A percentile compares a stretch with the other conserved stretches of the same genome.
These are phyloP conservation scores for Tor tambroides DNA, from an alignment of 2,113 vertebrate genomes.

Conservation along the genomic window DNA sequence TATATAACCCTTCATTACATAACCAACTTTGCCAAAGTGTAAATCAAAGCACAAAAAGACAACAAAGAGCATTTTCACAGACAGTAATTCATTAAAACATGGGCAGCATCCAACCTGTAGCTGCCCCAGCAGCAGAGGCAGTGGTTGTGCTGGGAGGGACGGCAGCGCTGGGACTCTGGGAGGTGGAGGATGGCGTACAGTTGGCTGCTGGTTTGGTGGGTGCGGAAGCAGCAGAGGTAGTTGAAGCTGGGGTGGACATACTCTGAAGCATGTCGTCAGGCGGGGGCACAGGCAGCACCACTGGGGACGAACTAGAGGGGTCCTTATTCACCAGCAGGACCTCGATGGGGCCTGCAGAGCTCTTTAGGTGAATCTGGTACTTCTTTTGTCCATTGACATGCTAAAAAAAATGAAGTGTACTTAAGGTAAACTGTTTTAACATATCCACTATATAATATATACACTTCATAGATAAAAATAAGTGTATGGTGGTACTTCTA, in stretches of 20 bases:
- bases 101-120: conserved; percentile 36
- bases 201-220: conserved; percentile 22
- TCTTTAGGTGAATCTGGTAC: conserved; percentile 97
- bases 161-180: conserved; percentile 8
- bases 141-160: background rate
- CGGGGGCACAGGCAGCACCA: conserved; percentile 93
- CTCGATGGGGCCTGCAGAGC: conserved; percentile 92
- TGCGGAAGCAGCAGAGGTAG: conserved; percentile 55
- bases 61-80: background rate
- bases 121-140: background rate
- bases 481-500: too few relatives aligned
- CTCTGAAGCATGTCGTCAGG: conserved; percentile 91
- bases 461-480: too few relatives aligned
- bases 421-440: too few relatives aligned
- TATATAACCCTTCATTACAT: background rate
- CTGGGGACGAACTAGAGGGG: conserved; percentile 88
- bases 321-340: conserved; percentile 98
- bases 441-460: too few relatives aligned
- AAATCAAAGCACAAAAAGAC: background rate
- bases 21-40: background rate
- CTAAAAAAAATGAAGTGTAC: conserved; percentile 64
- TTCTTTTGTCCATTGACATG: conserved; percentile 91
- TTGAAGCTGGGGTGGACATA: conserved; percentile 57
- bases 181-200: background rate
- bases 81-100: background rate